phyloP scores from a whole-genome alignment of 2,113 vertebrate species.

The Prunella himalayana region DNA sequence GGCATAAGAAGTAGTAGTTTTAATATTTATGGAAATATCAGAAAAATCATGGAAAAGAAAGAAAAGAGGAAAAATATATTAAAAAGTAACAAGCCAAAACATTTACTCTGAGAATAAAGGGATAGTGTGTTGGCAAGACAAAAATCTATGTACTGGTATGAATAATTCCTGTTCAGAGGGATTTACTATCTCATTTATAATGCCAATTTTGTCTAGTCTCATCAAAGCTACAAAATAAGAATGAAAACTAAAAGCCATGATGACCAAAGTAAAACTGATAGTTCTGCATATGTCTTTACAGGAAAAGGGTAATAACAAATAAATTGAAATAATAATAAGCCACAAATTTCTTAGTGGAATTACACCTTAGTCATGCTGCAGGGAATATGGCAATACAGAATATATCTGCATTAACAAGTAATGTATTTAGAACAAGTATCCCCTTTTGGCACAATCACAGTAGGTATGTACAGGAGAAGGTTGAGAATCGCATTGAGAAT shows the following conservation, averaged over 20 bases:
- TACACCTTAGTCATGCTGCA: neutral
- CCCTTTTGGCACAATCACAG: neutral
- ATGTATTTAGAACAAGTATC: neutral
- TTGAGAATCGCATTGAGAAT: neutral
- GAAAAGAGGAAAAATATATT: neutral
- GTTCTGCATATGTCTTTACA: neutral
- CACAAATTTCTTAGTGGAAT: neutral
- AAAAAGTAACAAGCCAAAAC: neutral
- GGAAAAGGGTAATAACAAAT: neutral
- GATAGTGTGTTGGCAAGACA: neutral
- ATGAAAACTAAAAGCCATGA: neutral
- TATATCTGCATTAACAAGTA: neutral
- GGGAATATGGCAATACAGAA: neutral
- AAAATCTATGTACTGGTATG: neutral
- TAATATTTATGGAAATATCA: neutral
- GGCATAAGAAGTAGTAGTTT: neutral
- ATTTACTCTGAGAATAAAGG: neutral
- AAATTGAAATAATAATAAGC: neutral
- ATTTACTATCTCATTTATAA: neutral
- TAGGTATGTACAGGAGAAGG: accelerated
- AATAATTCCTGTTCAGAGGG: neutral
- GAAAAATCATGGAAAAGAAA: neutral
- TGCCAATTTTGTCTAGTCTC: neutral
- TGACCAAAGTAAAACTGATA: neutral
- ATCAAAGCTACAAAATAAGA: neutral